These are phyloP conservation scores for Dendrolimus pini DNA, from an alignment of 2,888 invertebrate genomes.

Conservation along the genomic window DNA sequence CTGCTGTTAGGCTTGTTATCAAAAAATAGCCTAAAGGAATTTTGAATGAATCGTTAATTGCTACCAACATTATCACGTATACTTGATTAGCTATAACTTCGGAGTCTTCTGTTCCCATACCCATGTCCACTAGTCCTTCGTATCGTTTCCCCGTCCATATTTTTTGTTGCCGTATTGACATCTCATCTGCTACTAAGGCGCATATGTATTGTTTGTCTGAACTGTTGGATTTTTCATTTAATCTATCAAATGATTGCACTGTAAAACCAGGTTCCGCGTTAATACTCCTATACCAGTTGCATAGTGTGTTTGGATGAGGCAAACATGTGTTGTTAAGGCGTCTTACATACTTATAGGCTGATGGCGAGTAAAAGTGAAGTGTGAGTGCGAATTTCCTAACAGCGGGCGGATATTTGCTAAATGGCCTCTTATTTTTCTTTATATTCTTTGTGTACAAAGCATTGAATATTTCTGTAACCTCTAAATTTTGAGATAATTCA, in stretches of 20 bases:
- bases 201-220: slow-evolving; percentile 1
- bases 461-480: too few species aligned
- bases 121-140: slow-evolving; percentile 12
- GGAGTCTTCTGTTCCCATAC: slow-evolving; percentile 9
- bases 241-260: slow-evolving; percentile 5
- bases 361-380: slow-evolving; percentile 9
- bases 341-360: slow-evolving; percentile 9
- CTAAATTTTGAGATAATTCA: too few species aligned
- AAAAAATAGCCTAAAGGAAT: slow-evolving; percentile 17
- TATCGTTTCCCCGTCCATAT: slow-evolving; percentile 14
- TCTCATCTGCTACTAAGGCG: slow-evolving; percentile 13
- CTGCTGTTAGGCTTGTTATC: slow-evolving; percentile 8
- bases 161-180: slow-evolving; percentile 16
- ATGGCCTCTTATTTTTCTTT: not conserved
- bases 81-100: slow-evolving; percentile 13
- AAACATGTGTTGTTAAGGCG: slow-evolving; percentile 8
- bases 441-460: not conserved
- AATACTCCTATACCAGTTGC: slow-evolving; percentile 9
- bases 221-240: slow-evolving; percentile 1
- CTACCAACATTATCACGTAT: slow-evolving; percentile 14
- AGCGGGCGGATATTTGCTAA: slow-evolving; percentile 4
- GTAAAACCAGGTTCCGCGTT: slow-evolving; percentile 10
- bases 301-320: slow-evolving; percentile 9
- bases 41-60: slow-evolving; percentile 13
- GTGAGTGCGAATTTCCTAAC: slow-evolving; percentile 9